Base-by-base conservation (phyloP, 2,113 vertebrate genomes). In the Epinephelus lanceolatus region DNA sequence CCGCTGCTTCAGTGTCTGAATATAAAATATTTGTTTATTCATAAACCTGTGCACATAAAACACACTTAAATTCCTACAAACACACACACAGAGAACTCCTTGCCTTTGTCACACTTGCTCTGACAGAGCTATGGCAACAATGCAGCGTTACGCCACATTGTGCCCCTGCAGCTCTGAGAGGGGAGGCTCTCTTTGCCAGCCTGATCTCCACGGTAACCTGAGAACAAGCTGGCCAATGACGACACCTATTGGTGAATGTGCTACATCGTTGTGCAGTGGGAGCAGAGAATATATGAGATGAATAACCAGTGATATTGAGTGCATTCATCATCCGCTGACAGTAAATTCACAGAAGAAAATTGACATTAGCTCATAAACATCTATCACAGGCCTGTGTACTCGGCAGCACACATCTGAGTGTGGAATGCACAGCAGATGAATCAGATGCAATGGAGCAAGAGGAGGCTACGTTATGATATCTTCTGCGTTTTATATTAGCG, bases 261-360 rank as follows among this genome's bases (percentile, higher is more conserved):
- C 51, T 69, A 37, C 14, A 25, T 19, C 27, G 72, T 78, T 10
- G 63, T 9, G 45, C 57, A 27, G 3, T 15, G 42, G 72, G 27
- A 62, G 65, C 59, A 37, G 81, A 85, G 80, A 87, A 94, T 80
- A 76, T 81, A 90, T 86, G 91, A 91, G 90, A 91, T 86, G 87
- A 91, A 93, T 89, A 94, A 87, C 67, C 88, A 68, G 85, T 23
- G 88, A 91, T 94, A 93, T 94, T 94, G 92, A 90, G 85, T 78
- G 78, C 93, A 93, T 94, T 87, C 86, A 94, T 94, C 92, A 93
- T 84, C 77, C 51, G 1, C 73, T 90, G 93, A 94, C 92, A 91
- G 88, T 89, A 90, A 88, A 92, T 92, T 89, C 91, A 80, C 88
- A 74, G 83, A 78, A 88, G 91, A 91, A 91, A 94, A 91, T 90